These are phyloP conservation scores for Indicator indicator DNA, from an alignment of 2,113 vertebrate species.

Conservation along the genomic window DNA sequence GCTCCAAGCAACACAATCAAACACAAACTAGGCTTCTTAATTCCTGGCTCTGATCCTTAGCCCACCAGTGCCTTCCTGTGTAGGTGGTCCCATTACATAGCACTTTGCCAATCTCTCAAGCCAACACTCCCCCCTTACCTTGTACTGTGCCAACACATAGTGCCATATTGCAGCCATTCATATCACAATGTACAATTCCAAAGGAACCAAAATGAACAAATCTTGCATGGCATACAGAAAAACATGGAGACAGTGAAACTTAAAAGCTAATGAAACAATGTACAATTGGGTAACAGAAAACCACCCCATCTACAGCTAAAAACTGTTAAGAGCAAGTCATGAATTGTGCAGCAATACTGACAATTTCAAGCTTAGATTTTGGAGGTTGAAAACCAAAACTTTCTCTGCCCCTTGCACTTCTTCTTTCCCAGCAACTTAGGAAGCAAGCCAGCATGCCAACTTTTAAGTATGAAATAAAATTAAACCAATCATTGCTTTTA, in stretches of 20 bases:
- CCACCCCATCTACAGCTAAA: not conserved
- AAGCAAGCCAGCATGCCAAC: not conserved
- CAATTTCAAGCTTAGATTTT: not conserved
- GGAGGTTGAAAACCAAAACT: not conserved
- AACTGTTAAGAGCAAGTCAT: not conserved
- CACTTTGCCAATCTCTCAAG: not conserved
- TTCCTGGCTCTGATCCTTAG: not conserved
- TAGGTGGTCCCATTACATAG: not conserved
- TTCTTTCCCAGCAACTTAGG: not conserved
- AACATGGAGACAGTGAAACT: not conserved
- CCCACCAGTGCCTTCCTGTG: not conserved
- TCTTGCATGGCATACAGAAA: not conserved
- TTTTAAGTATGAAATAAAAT: slow-evolving; percentile 5
- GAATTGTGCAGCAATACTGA: not conserved
- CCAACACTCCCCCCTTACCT: not conserved
- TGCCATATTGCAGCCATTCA: not conserved
- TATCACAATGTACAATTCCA: not conserved
- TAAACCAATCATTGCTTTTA: not conserved
- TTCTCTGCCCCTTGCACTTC: not conserved
- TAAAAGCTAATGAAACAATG: not conserved
- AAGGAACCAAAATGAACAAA: not conserved
- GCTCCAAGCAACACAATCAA: not conserved
- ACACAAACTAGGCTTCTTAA: not conserved
- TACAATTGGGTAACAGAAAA: not conserved
- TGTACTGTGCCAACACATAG: not conserved